A percentile compares a stretch with the other conserved stretches of the same genome.
phyloP scores from a whole-genome alignment of 2,888 invertebrate species.

The Enoplolaimus lenunculus region DNA sequence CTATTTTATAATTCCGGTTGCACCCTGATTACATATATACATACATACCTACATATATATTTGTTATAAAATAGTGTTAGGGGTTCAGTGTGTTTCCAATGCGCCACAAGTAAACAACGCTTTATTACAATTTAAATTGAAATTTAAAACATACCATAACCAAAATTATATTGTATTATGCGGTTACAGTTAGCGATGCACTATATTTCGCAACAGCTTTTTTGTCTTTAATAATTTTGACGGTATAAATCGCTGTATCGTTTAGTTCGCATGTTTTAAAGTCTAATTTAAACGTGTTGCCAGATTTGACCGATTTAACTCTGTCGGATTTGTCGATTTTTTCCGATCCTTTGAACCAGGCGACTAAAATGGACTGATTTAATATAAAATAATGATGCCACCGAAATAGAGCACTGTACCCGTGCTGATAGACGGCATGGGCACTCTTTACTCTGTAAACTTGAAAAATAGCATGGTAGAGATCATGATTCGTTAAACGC shows the following conservation, averaged over 20 bases:
- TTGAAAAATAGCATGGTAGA: too few relatives aligned
- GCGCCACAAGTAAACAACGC: too few relatives aligned
- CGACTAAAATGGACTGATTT: conserved; percentile 22
- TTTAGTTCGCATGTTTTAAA: conserved; percentile 25
- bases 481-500: too few relatives aligned
- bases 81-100: too few relatives aligned
- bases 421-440: neutral
- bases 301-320: conserved; percentile 33
- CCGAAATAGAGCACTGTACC: neutral
- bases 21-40: too few relatives aligned
- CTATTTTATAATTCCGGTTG: too few relatives aligned
- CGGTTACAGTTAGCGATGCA: conserved; percentile 26
- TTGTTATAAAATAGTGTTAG: too few relatives aligned
- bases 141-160: too few relatives aligned
- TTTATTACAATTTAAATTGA: too few relatives aligned
- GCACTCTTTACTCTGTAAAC: neutral
- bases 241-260: conserved; percentile 27
- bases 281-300: conserved; percentile 34
- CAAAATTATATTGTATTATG: too few relatives aligned
- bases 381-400: too few relatives aligned
- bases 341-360: conserved; percentile 28
- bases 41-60: too few relatives aligned
- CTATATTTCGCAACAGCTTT: conserved; percentile 34
- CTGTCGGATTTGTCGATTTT: conserved; percentile 34
- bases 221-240: conserved; percentile 35